Evolutionary conservation across 2,113 vertebrate species (phyloP).

Genomic region (Murina feae): DNA sequence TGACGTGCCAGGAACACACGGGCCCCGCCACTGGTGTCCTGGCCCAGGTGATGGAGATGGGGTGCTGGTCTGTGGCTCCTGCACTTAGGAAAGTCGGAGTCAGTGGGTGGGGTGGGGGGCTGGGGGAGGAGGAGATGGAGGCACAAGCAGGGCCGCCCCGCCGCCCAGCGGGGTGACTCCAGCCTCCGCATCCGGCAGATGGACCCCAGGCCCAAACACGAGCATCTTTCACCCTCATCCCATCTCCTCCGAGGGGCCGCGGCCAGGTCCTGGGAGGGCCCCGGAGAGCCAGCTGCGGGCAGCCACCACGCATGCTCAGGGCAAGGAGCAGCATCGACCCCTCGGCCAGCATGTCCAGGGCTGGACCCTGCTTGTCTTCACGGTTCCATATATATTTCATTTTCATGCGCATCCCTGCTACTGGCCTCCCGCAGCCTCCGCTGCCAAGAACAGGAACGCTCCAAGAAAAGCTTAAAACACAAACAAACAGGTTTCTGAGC

Average conservation of each 20-base stretch:
- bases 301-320: conserved; percentile 26
- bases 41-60: neutral
- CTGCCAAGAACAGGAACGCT: conserved; percentile 54
- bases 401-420: conserved; percentile 20
- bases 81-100: neutral
- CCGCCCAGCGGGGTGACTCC: neutral
- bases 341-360: conserved; percentile 40
- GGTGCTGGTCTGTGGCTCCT: neutral
- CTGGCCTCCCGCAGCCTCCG: conserved; percentile 29
- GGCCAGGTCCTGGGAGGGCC: neutral
- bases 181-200: neutral
- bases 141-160: too few species aligned
- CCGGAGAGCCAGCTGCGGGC: neutral
- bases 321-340: conserved; percentile 21
- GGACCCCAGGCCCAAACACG: neutral
- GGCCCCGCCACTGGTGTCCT: too few species aligned
- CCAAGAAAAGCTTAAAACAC: conserved; percentile 25
- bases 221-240: conserved; percentile 14
- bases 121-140: neutral
- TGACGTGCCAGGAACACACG: neutral
- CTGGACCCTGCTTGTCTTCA: neutral
- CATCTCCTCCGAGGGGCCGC: neutral
- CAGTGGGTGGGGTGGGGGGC: neutral
- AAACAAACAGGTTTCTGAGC: neutral
- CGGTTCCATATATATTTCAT: neutral